These are phyloP conservation scores for Thryonomys swinderianus DNA, from an alignment of 2,113 vertebrate genomes.

Conservation along the genomic window DNA sequence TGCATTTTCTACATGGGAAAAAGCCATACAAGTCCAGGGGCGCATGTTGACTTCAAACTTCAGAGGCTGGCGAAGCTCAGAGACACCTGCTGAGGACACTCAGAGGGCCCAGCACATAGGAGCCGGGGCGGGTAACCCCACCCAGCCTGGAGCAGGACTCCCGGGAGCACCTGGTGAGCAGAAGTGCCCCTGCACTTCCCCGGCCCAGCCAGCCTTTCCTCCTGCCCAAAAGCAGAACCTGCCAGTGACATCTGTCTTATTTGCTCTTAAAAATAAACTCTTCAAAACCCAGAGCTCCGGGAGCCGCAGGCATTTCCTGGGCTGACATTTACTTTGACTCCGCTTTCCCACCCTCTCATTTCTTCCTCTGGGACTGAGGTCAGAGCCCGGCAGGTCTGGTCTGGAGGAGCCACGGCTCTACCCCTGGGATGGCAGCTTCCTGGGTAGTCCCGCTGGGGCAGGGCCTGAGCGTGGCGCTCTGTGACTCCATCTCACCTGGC, in stretches of 20 bases:
- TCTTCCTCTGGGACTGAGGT: background rate
- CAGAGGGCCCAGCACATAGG: too few relatives aligned
- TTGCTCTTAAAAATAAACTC: conserved; percentile 73
- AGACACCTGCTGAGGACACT: background rate
- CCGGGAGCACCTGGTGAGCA: background rate
- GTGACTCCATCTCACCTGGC: conserved; percentile 88
- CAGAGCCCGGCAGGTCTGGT: background rate
- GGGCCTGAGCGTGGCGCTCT: too few relatives aligned
- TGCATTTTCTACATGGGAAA: conserved; percentile 93
- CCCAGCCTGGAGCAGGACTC: too few relatives aligned
- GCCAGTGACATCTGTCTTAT: conserved; percentile 74
- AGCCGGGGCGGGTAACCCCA: fast-evolving
- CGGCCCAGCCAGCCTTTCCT: background rate
- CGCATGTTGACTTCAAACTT: fast-evolving
- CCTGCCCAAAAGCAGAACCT: background rate
- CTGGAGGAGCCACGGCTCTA: background rate
- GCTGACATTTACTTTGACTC: conserved; percentile 77
- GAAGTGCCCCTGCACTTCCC: background rate
- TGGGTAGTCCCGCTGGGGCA: too few relatives aligned
- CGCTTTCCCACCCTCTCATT: background rate
- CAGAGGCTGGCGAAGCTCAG: background rate
- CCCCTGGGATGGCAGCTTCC: background rate
- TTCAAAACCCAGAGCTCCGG: conserved; percentile 41
- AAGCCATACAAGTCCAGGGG: conserved; percentile 27
- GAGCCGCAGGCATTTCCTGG: conserved; percentile 78